Base-by-base conservation (phyloP, 2,888 invertebrate species). In the Spilosoma lubricipeda region DNA sequence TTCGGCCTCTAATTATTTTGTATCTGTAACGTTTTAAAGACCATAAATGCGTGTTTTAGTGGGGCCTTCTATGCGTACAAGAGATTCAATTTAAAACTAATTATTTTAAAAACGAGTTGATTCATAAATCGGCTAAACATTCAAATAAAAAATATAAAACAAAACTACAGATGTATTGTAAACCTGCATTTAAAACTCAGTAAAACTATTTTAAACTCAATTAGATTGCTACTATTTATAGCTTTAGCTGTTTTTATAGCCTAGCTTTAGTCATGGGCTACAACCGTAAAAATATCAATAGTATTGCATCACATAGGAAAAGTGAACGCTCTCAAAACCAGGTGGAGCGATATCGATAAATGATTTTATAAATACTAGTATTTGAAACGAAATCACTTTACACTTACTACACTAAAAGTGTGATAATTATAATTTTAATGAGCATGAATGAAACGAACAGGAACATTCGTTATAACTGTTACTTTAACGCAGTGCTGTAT, bases 271-370 rank as follows among this genome's bases (percentile, higher is more conserved):
- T 30, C 18, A 20, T 69, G 67, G 71, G 45, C 3, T 36, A 67
- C 77, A 52, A n/a, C 20, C 71, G n/a, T 71, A 33, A 78, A 80
- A 69, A 80, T 73, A 87, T 77, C 77, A 67, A 71, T 73, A 70
- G 33, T 72, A 76, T 86, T 86, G 80, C 86, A 81, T 86, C 85
- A 87, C 72, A 69, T 76, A 81, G 85, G 82, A 84, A 86, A 85
- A 86, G 87, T 83, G 86, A 87, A 86, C 72, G 82, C 78, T 82
- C 86, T 85, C 79, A 42, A 77, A 78, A 81, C 83, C 77, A 77
- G 83, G 70, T 77, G 76, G 70, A 76, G 72, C 76, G 78, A 79
- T 84, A 82, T 68, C 77, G 82, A 82, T 87, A 86, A 86, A 74
- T 86, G 86, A 85, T 85, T 80, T 77, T 76, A 85, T 83, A 85